phyloP scores from a whole-genome alignment of 2,888 invertebrate species.

The Campoplex capitator region DNA sequence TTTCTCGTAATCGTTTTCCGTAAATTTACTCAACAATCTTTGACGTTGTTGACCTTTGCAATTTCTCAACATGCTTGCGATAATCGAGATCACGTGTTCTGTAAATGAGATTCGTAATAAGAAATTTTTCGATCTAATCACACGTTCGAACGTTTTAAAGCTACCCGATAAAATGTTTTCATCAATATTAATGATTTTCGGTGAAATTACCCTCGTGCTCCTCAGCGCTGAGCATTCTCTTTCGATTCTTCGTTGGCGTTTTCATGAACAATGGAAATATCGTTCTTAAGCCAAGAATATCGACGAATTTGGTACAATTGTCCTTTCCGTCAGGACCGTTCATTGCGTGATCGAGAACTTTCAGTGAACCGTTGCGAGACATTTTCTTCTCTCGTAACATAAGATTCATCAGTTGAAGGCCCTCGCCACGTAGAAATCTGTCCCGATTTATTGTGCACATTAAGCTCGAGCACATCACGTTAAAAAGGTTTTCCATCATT shows the following conservation, averaged over 20 bases:
- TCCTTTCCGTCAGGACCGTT: slow-evolving; percentile 96
- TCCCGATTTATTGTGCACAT: slow-evolving; percentile 95
- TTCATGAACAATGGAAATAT: slow-evolving; percentile 99
- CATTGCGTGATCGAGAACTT: slow-evolving; percentile 98
- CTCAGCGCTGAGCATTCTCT: slow-evolving; percentile 92
- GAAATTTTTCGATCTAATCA: neutral
- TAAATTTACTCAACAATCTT: slow-evolving; percentile 96
- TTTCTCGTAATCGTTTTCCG: slow-evolving; percentile 99
- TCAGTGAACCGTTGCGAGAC: slow-evolving; percentile 97
- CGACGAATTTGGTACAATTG: slow-evolving; percentile 99
- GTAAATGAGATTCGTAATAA: slow-evolving; percentile 63
- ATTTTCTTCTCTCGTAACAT: slow-evolving; percentile 99
- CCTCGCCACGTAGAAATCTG: slow-evolving; percentile 97
- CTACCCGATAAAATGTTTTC: too few species aligned
- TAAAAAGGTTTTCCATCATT: slow-evolving; percentile 99
- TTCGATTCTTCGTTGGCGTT: slow-evolving; percentile 94
- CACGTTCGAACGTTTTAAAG: neutral
- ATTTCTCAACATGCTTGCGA: slow-evolving; percentile 96
- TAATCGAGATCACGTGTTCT: slow-evolving; percentile 97
- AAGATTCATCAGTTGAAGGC: slow-evolving; percentile 99
- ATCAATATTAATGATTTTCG: neutral
- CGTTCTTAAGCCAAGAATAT: slow-evolving; percentile 97
- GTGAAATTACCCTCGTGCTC: slow-evolving; percentile 91
- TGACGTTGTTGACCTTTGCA: slow-evolving; percentile 96
- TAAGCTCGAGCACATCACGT: slow-evolving; percentile 96